Evolutionary conservation across 2,797 vertebrate genomes (phyloP), one percentile per base, ranked within the genome.

Genomic region (Tolypeutes matacus): DNA sequence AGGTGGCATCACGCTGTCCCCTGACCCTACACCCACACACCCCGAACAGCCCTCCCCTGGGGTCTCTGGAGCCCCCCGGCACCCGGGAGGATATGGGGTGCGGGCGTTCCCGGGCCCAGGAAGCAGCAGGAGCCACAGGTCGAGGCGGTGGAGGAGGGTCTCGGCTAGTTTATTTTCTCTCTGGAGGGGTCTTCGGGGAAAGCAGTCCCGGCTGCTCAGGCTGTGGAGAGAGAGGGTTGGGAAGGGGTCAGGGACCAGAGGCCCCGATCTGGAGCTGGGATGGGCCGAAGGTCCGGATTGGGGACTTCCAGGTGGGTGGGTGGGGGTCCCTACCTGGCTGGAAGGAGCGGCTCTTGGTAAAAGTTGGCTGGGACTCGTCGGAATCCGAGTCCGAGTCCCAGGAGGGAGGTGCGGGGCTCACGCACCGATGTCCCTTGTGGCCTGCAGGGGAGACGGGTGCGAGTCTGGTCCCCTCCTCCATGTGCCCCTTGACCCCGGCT

Each of bases 161-260:
- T 95, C 27, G 0, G 84, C 85, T 96, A 96, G 78, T 97, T 97
- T 97, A 97, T 97, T 97, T 95, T 97, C 95, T 97, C 95, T 96
- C 93, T 95, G 96, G 78, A 96, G 90, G 89, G 80, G 60, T 96
- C 96, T 96, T 92, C 70, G 31, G 64, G 94, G 60, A 42, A 91
- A 91, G 93, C 95, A 96, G 95, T 86, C 88, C 95, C 90, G 0
- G 93, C 96, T 96, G 96, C 96, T 97, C 96, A 97, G 82, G 85
- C 97, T 97, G 93, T 65, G 34, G 62, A 91, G 62, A 95, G 29
- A 97, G 85, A 91, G 62, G 60, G 53, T 1, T 46, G 49, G 72
- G 46, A 46, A 11, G 46, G 18, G 56, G 77, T 23, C 42, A 83
- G 88, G 58, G 21, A 18, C 20, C 60, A 81, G 39, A 53, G 27